These are phyloP conservation scores for Tricholauxania praeusta DNA, from an alignment of 2,888 invertebrate genomes.

Conservation along the genomic window DNA sequence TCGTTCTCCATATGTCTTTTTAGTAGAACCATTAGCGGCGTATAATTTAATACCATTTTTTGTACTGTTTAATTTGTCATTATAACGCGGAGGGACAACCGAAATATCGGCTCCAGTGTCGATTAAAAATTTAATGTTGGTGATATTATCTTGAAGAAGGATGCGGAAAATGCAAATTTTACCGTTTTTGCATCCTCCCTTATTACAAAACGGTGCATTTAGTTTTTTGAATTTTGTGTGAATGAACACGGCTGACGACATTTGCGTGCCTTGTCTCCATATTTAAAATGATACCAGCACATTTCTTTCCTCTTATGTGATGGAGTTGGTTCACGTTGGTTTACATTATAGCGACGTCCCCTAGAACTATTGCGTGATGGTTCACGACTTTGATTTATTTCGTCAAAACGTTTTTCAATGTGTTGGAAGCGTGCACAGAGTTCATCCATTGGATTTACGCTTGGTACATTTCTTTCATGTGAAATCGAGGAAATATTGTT, in stretches of 20 bases:
- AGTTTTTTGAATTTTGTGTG: slow-evolving; percentile 35
- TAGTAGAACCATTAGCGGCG: neutral
- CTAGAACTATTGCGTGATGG: neutral
- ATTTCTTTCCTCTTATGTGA: neutral
- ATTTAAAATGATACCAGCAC: slow-evolving; percentile 39
- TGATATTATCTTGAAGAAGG: neutral
- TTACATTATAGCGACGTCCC: neutral
- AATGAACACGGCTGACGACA: slow-evolving; percentile 36
- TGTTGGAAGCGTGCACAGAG: neutral
- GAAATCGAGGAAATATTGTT: neutral
- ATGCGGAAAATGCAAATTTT: neutral
- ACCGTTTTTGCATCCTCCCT: neutral
- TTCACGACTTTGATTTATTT: neutral
- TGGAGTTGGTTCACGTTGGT: slow-evolving; percentile 1
- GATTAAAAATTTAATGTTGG: neutral
- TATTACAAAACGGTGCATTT: neutral
- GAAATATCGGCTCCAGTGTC: neutral
- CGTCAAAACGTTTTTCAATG: neutral
- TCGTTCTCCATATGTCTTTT: neutral
- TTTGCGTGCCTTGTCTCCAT: slow-evolving; percentile 32
- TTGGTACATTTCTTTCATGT: neutral
- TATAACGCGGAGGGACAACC: neutral
- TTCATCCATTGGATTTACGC: neutral
- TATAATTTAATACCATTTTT: neutral
- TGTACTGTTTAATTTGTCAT: neutral